Evolutionary conservation across 2,797 vertebrate species (phyloP).

Genomic region (Eutrigla gurnardus): DNA sequence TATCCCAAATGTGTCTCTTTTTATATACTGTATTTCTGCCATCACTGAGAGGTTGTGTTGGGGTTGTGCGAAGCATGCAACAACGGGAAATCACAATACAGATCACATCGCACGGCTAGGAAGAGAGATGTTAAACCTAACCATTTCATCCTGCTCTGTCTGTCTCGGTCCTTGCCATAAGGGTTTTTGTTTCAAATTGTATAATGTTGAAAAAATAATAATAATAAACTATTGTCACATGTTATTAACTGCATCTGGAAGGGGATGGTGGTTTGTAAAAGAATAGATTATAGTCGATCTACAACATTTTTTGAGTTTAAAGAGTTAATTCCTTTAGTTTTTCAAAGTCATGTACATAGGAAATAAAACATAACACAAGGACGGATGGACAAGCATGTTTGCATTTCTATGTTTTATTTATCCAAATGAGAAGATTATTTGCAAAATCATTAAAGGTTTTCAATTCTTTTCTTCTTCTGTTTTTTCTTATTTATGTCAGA

Average conservation of each 20-base stretch:
- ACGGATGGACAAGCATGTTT: slow-evolving; percentile 86
- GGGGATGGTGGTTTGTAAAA: slow-evolving; percentile 56
- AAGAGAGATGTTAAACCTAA: slow-evolving; percentile 55
- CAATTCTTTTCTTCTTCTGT: slow-evolving; percentile 83
- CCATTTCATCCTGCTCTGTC: slow-evolving; percentile 52
- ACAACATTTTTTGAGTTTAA: slow-evolving; percentile 58
- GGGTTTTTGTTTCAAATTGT: slow-evolving; percentile 63
- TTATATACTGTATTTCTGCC: slow-evolving; percentile 62
- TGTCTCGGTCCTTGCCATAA: slow-evolving; percentile 49
- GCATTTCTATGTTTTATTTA: slow-evolving; percentile 93
- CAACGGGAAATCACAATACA: slow-evolving; percentile 47
- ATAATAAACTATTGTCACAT: slow-evolving; percentile 64
- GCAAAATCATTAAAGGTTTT: slow-evolving; percentile 94
- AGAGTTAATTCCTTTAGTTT: slow-evolving; percentile 60
- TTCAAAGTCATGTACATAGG: slow-evolving; percentile 81
- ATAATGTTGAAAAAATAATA: slow-evolving; percentile 56
- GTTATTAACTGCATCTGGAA: slow-evolving; percentile 55
- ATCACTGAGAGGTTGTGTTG: slow-evolving; percentile 40
- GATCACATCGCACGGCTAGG: slow-evolving; percentile 56
- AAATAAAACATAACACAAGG: slow-evolving; percentile 74
- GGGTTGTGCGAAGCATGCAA: slow-evolving; percentile 70
- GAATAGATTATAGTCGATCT: slow-evolving; percentile 54
- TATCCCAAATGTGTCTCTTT: slow-evolving; percentile 73
- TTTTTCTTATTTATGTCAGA: slow-evolving; percentile 3
- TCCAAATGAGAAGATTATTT: slow-evolving; percentile 90